Base-by-base conservation (phyloP, 1,140 invertebrate species). In the Caenorhabditis elegans region DNA sequence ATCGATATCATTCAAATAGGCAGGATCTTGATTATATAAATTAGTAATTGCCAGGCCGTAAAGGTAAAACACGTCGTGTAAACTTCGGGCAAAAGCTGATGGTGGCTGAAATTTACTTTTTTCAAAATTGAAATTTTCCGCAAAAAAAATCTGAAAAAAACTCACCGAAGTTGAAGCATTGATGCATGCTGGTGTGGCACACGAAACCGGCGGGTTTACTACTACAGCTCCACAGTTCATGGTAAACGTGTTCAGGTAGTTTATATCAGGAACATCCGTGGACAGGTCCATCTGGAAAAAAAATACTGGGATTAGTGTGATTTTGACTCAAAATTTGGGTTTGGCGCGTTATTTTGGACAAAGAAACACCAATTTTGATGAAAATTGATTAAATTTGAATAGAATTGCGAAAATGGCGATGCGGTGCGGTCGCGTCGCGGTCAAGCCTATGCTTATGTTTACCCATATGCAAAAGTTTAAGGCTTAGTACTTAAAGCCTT, bases 41-140 rank as follows among this genome's bases (percentile, higher is more conserved):
- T 60, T 65, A 19, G 34, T 48, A 5, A 79, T 39, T 5, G 51
- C 46, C 28, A 39, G 6, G 4, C 78, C 78, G 39, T 79, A 79
- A 0, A 79, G 13, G 47, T 65, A 79, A 39, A 79, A 79, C 4
- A 55, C 53, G 55, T 79, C 78, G 31, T 79, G 78, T 2, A 79
- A 53, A 43, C 60, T 70, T 39, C 60, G n/a, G n/a, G 60, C 60
- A n/a, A 70, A 70, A 0, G 60, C 60, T 11, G 60, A 39, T 43
- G 60, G 60, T 1, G 34, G 31, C 60, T 70, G 60, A 43, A 39
- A 70, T 3, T n/a, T 8, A 8, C n/a, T n/a, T n/a, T n/a, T n/a
- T n/a, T n/a, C n/a, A n/a, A n/a, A n/a, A n/a, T n/a, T n/a, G n/a
- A n/a, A n/a, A n/a, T n/a, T n/a, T n/a, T n/a, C n/a, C n/a, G n/a